Percentiles rank a stretch among this genome's conserved stretches.
These are phyloP conservation scores for Drosophila monieri DNA, from an alignment of 2,888 invertebrate species.

Conservation along the genomic window DNA sequence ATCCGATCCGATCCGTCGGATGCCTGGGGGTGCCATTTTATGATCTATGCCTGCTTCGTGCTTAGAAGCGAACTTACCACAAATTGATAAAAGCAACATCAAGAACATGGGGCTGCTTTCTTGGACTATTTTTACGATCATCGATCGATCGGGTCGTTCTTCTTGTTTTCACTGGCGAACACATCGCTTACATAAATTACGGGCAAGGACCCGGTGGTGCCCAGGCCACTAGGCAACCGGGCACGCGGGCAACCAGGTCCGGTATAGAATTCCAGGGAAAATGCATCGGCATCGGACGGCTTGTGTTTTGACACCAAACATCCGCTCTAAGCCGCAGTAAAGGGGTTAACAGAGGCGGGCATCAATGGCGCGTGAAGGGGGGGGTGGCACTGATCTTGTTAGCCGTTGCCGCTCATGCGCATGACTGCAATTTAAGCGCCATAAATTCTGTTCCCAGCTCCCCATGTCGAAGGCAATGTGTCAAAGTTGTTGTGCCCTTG, in stretches of 20 bases:
- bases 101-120: slow-evolving; percentile 21
- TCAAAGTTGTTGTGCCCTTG: slow-evolving; percentile 56
- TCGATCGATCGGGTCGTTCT: slow-evolving; percentile 42
- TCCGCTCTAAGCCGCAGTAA: slow-evolving; percentile 66
- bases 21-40: slow-evolving; percentile 62
- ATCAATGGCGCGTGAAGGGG: slow-evolving; percentile 3
- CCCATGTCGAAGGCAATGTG: slow-evolving; percentile 52
- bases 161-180: slow-evolving; percentile 69
- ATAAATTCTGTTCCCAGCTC: slow-evolving; percentile 62
- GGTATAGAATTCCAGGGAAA: slow-evolving; percentile 63
- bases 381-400: slow-evolving; percentile 58
- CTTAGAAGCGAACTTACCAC: slow-evolving; percentile 69
- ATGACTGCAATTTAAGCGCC: slow-evolving; percentile 79
- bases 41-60: slow-evolving; percentile 72
- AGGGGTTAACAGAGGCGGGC: slow-evolving; percentile 23
- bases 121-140: slow-evolving; percentile 67
- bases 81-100: slow-evolving; percentile 69
- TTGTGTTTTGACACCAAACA: slow-evolving; percentile 76
- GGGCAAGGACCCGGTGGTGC: slow-evolving; percentile 29
- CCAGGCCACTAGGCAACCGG: not conserved
- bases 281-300: slow-evolving; percentile 26
- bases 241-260: slow-evolving; percentile 16
- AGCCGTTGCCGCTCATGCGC: slow-evolving; percentile 69
- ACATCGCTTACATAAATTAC: slow-evolving; percentile 74
- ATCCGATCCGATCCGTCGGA: slow-evolving; percentile 31